These are phyloP conservation scores for Clanis bilineata DNA, from an alignment of 2,888 invertebrate species.

Conservation along the genomic window DNA sequence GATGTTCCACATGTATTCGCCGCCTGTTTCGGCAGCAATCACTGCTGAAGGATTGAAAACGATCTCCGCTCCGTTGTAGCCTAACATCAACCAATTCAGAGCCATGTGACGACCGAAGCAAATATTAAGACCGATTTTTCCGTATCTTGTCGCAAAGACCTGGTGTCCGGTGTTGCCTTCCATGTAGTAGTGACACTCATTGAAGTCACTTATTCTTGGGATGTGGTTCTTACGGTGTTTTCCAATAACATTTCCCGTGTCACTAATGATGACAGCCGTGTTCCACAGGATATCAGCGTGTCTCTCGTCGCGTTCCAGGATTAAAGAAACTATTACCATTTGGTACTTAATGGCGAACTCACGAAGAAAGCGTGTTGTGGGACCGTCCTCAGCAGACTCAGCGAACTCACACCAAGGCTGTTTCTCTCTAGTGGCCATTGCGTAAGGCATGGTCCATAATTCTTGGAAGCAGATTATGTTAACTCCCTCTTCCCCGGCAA, in stretches of 20 bases:
- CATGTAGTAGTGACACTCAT: constrained; percentile 98
- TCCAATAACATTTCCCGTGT: constrained; percentile 94
- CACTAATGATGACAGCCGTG: constrained; percentile 96
- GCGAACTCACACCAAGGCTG: constrained; percentile 99
- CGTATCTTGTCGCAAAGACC: constrained; percentile 93
- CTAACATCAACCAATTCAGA: constrained; percentile 99
- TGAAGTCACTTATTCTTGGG: constrained; percentile 98
- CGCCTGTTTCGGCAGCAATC: constrained; percentile 84
- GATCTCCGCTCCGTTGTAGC: constrained; percentile 98
- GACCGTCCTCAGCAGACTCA: constrained; percentile 94
- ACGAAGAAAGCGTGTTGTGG: constrained; percentile 91
- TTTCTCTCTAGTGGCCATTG: constrained; percentile 98
- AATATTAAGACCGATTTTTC: constrained; percentile 96
- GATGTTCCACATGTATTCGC: constrained; percentile 97
- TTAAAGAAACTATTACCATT: constrained; percentile 98
- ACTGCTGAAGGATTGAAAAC: constrained; percentile 99
- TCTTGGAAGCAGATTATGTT: constrained; percentile 98
- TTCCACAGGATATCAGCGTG: constrained; percentile 97
- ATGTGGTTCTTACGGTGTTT: constrained; percentile 99
- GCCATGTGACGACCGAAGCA: constrained; percentile 99
- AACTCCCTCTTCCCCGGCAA: constrained; percentile 91
- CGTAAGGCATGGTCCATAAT: constrained; percentile 99
- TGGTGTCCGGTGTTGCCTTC: constrained; percentile 98
- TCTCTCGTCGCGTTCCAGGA: constrained; percentile 94
- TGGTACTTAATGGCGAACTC: constrained; percentile 91